Conservation (phyloP, 2,113 vertebrate species). For the Gallinago jamesoni region DNA sequence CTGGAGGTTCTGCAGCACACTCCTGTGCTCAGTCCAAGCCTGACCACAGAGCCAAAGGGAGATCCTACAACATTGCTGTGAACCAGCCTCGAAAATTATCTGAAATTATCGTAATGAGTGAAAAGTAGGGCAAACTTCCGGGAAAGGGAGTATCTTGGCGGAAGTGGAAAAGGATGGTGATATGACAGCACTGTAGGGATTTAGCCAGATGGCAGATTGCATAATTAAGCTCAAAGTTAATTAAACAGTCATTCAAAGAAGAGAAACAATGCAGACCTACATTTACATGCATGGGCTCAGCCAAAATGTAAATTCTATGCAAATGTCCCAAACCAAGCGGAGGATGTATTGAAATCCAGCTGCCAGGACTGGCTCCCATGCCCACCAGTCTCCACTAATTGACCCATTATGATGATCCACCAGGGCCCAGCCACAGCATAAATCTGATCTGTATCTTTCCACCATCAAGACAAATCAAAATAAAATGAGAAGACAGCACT, state of each 20-base stretch:
- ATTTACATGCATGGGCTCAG: neutral
- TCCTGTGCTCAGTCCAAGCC: neutral
- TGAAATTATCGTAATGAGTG: neutral
- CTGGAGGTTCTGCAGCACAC: neutral
- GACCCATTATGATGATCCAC: neutral
- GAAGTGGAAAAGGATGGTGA: neutral
- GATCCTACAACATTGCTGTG: accelerated
- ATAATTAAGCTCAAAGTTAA: slow-evolving; percentile 59
- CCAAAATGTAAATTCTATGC: slow-evolving; percentile 33
- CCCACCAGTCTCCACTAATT: neutral
- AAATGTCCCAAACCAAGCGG: neutral
- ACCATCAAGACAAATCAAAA: neutral
- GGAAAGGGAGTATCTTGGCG: neutral
- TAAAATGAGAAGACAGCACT: neutral
- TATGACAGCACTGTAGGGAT: neutral
- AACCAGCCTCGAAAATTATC: neutral
- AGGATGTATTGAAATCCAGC: slow-evolving; percentile 11
- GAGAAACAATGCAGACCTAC: slow-evolving; percentile 32
- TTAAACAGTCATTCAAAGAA: slow-evolving; percentile 53
- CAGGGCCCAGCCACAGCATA: neutral
- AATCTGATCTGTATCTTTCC: neutral
- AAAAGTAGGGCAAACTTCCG: neutral
- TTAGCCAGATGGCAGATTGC: slow-evolving; percentile 36
- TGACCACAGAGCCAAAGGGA: neutral
- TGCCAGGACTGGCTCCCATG: neutral